Percentiles rank a stretch among this genome's conserved stretches.
phyloP scores from a whole-genome alignment of 2,797 vertebrate species.

The Sebastolobus alascanus region DNA sequence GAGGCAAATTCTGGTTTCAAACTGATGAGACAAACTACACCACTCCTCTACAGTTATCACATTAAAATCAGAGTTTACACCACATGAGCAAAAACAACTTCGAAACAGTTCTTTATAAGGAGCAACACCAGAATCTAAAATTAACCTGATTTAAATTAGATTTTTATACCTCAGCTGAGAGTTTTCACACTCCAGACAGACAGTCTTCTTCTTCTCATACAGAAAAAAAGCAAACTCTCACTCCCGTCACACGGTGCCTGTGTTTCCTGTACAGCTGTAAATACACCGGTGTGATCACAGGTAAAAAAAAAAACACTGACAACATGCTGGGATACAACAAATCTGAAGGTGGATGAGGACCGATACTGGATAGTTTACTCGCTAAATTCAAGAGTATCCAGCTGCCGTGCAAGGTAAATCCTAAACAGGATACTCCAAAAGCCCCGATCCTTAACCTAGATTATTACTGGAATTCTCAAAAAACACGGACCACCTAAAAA shows the following conservation, averaged over 20 bases:
- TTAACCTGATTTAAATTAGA: constrained; percentile 5
- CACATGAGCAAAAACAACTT: neutral
- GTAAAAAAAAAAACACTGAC: neutral
- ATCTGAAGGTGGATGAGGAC: neutral
- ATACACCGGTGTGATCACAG: neutral
- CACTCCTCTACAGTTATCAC: neutral
- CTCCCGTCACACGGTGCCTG: neutral
- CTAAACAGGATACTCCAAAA: neutral
- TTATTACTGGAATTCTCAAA: no score
- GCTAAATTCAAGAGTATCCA: no score
- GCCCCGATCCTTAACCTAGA: no score
- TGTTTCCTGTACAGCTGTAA: neutral
- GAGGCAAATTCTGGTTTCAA: neutral
- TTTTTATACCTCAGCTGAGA: constrained; percentile 20
- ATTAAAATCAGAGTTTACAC: neutral
- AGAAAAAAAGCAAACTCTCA: neutral
- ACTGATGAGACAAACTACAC: neutral
- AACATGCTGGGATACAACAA: neutral
- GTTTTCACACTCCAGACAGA: constrained; percentile 30
- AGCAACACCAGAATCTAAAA: constrained; percentile 22
- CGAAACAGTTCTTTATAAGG: neutral
- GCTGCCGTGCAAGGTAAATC: no score
- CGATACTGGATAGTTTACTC: no score
- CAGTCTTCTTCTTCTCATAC: neutral
- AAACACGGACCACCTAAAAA: no score